Conservation (phyloP, 1,140 invertebrate genomes). For the Mactra quadrangularis region DNA sequence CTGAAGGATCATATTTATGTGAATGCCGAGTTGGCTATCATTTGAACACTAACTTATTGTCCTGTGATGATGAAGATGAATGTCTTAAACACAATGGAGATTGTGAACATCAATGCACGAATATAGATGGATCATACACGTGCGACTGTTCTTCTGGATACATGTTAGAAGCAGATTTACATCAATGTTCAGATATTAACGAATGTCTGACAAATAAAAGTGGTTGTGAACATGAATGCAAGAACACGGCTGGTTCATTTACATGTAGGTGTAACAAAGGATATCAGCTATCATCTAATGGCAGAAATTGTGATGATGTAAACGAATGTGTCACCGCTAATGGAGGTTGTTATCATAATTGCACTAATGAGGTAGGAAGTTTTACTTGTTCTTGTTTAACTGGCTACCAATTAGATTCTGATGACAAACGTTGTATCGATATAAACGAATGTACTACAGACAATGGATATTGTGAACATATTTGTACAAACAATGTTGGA, state of each 20-base stretch:
- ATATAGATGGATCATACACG: neutral
- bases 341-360: constrained; percentile 23
- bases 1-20: neutral
- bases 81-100: neutral
- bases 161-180: constrained; percentile 59
- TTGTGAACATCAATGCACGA: neutral
- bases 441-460: constrained; percentile 6
- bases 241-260: too few species aligned
- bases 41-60: neutral
- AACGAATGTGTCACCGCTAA: neutral
- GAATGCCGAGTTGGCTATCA: neutral
- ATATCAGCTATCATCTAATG: neutral
- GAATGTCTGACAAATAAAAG: neutral
- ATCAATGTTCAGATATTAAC: neutral
- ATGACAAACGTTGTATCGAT: constrained; percentile 31
- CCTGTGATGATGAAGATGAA: neutral
- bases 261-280: too few species aligned
- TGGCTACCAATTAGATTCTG: too few species aligned
- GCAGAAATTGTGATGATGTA: neutral
- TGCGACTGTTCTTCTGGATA: neutral
- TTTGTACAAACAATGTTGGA: constrained; percentile 52
- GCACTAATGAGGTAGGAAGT: constrained; percentile 36
- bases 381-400: constrained; percentile 49
- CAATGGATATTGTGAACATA: constrained; percentile 51
- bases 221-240: neutral